Evolutionary conservation across 2,113 vertebrate species (phyloP), one percentile per base, ranked within the genome.

Genomic region (Australoheros scitulus): DNA sequence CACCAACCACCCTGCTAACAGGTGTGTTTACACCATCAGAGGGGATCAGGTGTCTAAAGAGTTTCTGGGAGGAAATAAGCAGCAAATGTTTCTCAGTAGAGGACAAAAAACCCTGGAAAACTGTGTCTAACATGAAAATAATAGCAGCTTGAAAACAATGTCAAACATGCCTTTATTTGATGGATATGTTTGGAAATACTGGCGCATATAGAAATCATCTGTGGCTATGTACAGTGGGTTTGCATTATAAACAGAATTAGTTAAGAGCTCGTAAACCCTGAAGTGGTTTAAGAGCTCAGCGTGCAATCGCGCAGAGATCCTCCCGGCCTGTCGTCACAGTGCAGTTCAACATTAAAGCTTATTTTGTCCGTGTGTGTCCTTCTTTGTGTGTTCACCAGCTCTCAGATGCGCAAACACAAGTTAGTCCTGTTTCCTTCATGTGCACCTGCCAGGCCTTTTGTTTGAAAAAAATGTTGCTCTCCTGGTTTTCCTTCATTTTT

Each of bases 401-500:
- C 1, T 70, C 43, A 50, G 15, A 1, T 32, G n/a, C 65, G 7
- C 65, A 52, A 70, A 56, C 55, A 22, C 36, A 0, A 0, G 2
- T 29, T 18, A 4, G 22, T 17, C 18, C 36, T 6, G 6, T 38
- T 80, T 76, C 29, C 22, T 6, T 43, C 55, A 74, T 22, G 76
- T 74, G 34, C 81, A 75, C 32, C 15, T 22, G 22, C 3, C 36
- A 17, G 36, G 47, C 13, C 32, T 78, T 34, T 3, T 63, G 65
- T 52, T 50, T 63, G 3, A 47, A 11, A 80, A 87, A 85, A 80
- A 91, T 61, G 70, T 64, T 18, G 74, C 77, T 38, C 43, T 64
- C 65, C 81, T 81, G 38, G 82, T 89, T 88, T 83, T 60, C 47
- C 82, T 91, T 89, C 79, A 89, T 90, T 89, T 79, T 56, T 75